Evolutionary conservation across 2,888 invertebrate genomes (phyloP).

Genomic region (Ligdia adustata): DNA sequence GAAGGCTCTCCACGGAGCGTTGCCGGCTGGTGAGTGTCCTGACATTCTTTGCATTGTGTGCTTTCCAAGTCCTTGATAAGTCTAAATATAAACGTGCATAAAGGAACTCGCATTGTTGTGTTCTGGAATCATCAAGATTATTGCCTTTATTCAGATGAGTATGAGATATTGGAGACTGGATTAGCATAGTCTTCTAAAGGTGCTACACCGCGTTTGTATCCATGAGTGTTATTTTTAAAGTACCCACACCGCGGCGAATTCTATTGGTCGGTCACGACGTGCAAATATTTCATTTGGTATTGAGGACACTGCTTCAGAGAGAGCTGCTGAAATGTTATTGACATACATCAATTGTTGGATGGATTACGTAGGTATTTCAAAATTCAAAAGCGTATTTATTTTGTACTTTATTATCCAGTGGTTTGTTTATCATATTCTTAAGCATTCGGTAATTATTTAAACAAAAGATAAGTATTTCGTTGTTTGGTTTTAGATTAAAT

Average conservation of each 20-base stretch:
- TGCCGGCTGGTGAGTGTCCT: constrained; percentile 60
- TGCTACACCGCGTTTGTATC: constrained; percentile 15
- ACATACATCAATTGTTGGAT: too few species aligned
- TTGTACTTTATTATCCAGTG: too few species aligned
- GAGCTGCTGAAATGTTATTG: constrained; percentile 44
- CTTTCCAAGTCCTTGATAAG: constrained; percentile 10
- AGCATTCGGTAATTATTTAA: too few species aligned
- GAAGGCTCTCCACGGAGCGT: constrained; percentile 67
- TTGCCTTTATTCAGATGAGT: background rate
- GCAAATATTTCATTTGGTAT: constrained; percentile 33
- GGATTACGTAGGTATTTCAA: too few species aligned
- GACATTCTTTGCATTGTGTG: constrained; percentile 18
- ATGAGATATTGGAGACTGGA: background rate
- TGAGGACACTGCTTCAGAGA: constrained; percentile 39
- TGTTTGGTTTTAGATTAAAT: too few species aligned
- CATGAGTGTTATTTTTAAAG: constrained; percentile 23
- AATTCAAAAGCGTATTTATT: too few species aligned
- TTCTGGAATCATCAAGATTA: background rate
- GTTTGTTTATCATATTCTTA: too few species aligned
- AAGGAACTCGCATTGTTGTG: constrained; percentile 3
- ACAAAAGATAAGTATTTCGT: too few species aligned
- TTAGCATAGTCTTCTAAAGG: background rate
- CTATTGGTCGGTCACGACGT: constrained; percentile 40
- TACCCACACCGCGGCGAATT: constrained; percentile 11
- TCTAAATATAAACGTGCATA: constrained; percentile 14